These are phyloP conservation scores for Colius striatus DNA, from an alignment of 2,113 vertebrate species.

Conservation along the genomic window DNA sequence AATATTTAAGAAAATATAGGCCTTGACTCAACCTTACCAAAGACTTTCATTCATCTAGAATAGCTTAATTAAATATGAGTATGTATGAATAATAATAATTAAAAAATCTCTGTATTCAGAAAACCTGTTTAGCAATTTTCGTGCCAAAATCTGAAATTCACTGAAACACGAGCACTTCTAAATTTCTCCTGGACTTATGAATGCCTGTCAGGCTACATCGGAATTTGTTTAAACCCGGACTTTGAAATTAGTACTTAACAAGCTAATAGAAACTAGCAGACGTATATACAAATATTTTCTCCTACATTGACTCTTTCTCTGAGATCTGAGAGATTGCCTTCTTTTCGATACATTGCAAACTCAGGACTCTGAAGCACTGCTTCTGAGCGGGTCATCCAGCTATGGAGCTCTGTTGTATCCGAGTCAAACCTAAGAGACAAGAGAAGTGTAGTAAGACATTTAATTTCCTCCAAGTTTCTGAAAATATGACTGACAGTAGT, in stretches of 20 bases:
- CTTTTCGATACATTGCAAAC: constrained; percentile 89
- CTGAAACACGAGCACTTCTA: not conserved
- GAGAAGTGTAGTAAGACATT: not conserved
- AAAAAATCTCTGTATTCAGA: not conserved
- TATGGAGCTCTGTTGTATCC: constrained; percentile 96
- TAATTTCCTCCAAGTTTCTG: not conserved
- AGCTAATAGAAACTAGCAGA: not conserved
- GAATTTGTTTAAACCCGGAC: not conserved
- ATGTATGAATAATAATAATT: not conserved
- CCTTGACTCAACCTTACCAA: not conserved
- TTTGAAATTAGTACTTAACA: not conserved
- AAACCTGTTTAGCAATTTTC: not conserved
- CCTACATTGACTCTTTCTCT: constrained; percentile 92
- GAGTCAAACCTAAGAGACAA: constrained; percentile 87
- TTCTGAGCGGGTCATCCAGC: constrained; percentile 97
- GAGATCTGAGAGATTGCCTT: constrained; percentile 92
- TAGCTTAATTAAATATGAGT: not conserved
- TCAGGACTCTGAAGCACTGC: constrained; percentile 93
- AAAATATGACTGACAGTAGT: not conserved
- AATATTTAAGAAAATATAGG: not conserved
- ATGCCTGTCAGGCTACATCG: not conserved
- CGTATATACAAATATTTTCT: not conserved
- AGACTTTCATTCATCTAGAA: not conserved
- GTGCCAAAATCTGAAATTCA: not conserved
- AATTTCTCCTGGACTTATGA: not conserved